A percentile compares a stretch with the other conserved stretches of the same genome.
phyloP scores from a whole-genome alignment of 2,797 vertebrate species.

The Sorex maritimensis region DNA sequence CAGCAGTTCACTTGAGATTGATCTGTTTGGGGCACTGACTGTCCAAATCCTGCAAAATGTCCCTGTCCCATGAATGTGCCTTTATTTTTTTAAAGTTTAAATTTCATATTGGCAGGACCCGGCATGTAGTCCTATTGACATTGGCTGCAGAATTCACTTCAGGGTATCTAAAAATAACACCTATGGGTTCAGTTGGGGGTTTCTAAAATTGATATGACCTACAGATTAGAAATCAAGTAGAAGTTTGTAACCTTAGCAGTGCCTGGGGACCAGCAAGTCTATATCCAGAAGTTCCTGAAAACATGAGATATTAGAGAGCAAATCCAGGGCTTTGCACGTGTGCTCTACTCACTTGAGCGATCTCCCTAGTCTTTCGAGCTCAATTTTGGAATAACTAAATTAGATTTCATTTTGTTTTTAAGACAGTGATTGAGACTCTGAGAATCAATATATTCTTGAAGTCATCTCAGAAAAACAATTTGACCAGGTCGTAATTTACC shows the following conservation, averaged over 20 bases:
- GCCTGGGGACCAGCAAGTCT: too few species aligned
- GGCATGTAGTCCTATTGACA: not conserved
- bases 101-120: not conserved
- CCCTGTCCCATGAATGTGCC: not conserved
- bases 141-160: conserved; percentile 5
- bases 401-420: not conserved
- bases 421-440: not conserved
- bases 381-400: conserved; percentile 20
- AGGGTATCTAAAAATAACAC: conserved; percentile 20
- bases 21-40: too few species aligned
- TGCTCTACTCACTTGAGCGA: too few species aligned
- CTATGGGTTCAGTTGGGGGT: not conserved
- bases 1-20: too few species aligned
- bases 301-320: too few species aligned
- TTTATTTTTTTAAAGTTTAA: conserved; percentile 43
- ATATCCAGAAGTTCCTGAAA: too few species aligned
- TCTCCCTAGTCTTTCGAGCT: not conserved
- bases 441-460: conserved; percentile 23
- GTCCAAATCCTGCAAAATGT: not conserved
- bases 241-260: conserved; percentile 9
- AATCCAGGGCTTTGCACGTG: too few species aligned
- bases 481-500: not conserved
- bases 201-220: conserved; percentile 23
- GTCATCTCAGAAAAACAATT: conserved; percentile 1
- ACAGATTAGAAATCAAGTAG: not conserved